phyloP scores from a whole-genome alignment of 1,140 invertebrate genomes.

The Listronotus oregonensis region DNA sequence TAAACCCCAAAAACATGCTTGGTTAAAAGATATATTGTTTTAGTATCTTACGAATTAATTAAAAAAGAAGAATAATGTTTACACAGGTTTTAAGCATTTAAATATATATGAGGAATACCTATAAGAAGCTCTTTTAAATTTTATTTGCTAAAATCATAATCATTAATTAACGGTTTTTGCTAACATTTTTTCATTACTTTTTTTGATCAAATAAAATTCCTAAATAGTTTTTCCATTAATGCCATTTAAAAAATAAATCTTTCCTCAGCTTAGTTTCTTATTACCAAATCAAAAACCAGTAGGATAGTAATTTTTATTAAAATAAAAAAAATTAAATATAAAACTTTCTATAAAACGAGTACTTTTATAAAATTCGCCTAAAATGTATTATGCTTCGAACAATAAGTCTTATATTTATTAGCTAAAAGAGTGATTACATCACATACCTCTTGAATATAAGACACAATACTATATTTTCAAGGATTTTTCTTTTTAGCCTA shows the following conservation, averaged over 20 bases:
- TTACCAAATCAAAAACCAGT: constrained; percentile 5
- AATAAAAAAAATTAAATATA: no score
- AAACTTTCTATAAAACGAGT: no score
- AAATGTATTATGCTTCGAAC: constrained; percentile 1
- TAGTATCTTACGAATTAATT: no score
- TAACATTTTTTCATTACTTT: no score
- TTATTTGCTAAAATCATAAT: background rate
- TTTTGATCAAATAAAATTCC: no score
- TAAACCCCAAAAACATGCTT: background rate
- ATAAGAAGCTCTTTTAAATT: constrained; percentile 2
- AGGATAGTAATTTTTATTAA: constrained; percentile 6
- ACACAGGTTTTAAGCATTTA: background rate
- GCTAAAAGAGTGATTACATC: background rate
- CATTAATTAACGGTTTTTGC: no score
- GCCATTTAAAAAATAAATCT: no score
- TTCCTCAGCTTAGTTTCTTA: no score
- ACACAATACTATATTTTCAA: constrained; percentile 1
- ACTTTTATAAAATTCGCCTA: constrained; percentile 20
- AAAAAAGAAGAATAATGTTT: background rate
- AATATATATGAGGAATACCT: constrained; percentile 25
- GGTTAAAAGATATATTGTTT: background rate
- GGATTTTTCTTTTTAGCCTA: background rate
- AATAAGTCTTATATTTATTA: constrained; percentile 19
- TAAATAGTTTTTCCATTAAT: no score
- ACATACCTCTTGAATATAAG: constrained; percentile 2